Evolutionary conservation across 2,113 vertebrate species (phyloP).

Genomic region (Orcinus orca): DNA sequence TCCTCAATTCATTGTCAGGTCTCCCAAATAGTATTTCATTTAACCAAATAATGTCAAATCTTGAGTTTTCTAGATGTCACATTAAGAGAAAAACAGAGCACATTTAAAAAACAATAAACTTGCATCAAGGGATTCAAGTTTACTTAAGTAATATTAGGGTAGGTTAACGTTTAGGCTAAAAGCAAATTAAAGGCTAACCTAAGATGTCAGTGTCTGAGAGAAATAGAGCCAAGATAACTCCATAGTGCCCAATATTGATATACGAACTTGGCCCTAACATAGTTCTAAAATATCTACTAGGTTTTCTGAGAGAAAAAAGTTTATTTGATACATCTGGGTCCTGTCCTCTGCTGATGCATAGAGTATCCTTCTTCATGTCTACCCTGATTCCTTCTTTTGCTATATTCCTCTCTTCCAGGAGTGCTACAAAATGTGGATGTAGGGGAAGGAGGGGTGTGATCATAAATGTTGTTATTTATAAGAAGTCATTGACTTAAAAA

Average conservation of each 20-base stretch:
- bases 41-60: neutral
- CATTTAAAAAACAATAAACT: neutral
- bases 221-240: neutral
- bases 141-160: neutral
- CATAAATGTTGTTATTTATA: neutral
- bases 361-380: neutral
- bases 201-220: neutral
- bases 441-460: neutral
- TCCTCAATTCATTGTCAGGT: neutral
- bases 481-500: neutral
- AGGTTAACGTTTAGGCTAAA: neutral
- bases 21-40: neutral
- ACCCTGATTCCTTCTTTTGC: neutral
- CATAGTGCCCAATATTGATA: neutral
- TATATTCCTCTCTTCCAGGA: neutral
- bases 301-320: neutral
- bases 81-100: neutral
- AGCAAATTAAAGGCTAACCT: conserved; percentile 11
- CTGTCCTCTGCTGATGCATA: neutral
- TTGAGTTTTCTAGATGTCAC: neutral
- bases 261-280: neutral
- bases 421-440: neutral
- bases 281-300: neutral
- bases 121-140: neutral
- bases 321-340: neutral